phyloP scores from a whole-genome alignment of 2,113 vertebrate species.

The Otocyon megalotis region DNA sequence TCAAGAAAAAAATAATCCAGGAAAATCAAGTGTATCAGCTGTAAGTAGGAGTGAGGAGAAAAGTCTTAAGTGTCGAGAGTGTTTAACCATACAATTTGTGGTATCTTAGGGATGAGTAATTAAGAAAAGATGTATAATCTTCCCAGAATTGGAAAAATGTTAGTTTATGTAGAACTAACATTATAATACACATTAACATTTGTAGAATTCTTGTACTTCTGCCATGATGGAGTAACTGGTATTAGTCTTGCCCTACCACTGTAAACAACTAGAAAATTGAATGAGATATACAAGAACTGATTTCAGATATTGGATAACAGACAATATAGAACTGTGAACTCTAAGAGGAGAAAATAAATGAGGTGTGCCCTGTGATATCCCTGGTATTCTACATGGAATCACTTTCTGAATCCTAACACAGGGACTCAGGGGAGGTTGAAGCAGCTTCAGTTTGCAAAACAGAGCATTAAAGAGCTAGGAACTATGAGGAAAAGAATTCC shows the following conservation, averaged over 20 bases:
- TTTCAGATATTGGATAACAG: not conserved
- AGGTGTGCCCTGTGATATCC: not conserved
- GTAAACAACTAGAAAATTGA: not conserved
- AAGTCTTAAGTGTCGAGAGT: not conserved
- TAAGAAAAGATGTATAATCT: not conserved
- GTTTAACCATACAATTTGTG: not conserved
- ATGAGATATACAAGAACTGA: not conserved
- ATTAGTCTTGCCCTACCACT: not conserved
- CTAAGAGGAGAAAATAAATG: not conserved
- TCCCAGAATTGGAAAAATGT: not conserved
- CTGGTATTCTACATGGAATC: not conserved
- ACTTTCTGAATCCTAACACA: not conserved
- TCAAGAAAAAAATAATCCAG: conserved; percentile 32
- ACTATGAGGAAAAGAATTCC: not conserved
- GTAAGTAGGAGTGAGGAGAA: not conserved
- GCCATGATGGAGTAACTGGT: not conserved
- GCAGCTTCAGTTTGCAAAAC: not conserved
- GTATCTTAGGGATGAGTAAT: not conserved
- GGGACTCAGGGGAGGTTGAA: not conserved
- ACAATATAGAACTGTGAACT: not conserved
- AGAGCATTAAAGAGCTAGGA: not conserved
- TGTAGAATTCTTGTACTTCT: not conserved
- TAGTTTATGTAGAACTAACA: not conserved
- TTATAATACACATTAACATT: not conserved
- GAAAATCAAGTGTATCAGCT: conserved; percentile 8